These are phyloP conservation scores for Corticium candelabrum DNA, from an alignment of 37 sponge, comb jelly and placozoan genomes.

Conservation along the genomic window DNA sequence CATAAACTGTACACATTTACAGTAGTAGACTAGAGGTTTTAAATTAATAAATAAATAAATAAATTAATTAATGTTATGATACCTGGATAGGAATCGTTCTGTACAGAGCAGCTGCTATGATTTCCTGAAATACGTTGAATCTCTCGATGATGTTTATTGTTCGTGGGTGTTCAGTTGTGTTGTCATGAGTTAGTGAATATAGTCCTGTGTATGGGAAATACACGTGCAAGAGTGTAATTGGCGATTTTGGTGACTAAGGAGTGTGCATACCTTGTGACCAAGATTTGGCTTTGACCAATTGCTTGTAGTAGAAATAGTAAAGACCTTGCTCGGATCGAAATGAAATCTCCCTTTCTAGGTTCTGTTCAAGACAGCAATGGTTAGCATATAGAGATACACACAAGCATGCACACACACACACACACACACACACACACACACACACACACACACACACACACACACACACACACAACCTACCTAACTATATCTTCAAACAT, in stretches of 20 bases:
- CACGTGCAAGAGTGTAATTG: background rate
- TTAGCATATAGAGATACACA: background rate
- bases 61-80: too few species aligned
- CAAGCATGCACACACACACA: too few species aligned
- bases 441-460: too few species aligned
- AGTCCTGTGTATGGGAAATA: background rate
- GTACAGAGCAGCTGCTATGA: slow-evolving; percentile 11
- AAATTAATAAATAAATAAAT: too few species aligned
- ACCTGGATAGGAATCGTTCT: too few species aligned
- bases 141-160: slow-evolving; percentile 13
- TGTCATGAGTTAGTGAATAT: too few species aligned
- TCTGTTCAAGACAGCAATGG: background rate
- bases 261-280: slow-evolving; percentile 18
- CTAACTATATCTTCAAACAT: too few species aligned
- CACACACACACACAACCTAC: too few species aligned
- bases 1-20: too few species aligned
- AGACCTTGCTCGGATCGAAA: slow-evolving; percentile 42
- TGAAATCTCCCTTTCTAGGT: slow-evolving; percentile 36
- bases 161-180: background rate
- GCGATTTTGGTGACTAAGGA: too few species aligned
- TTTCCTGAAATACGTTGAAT: slow-evolving; percentile 14
- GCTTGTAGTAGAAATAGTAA: slow-evolving; percentile 46
- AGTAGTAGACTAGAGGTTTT: too few species aligned
- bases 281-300: slow-evolving; percentile 18
- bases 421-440: too few species aligned